Percentiles rank a stretch among this genome's conserved stretches.
These are phyloP conservation scores for Drosophila paulistorum DNA, from an alignment of 1,140 invertebrate genomes.

Conservation along the genomic window DNA sequence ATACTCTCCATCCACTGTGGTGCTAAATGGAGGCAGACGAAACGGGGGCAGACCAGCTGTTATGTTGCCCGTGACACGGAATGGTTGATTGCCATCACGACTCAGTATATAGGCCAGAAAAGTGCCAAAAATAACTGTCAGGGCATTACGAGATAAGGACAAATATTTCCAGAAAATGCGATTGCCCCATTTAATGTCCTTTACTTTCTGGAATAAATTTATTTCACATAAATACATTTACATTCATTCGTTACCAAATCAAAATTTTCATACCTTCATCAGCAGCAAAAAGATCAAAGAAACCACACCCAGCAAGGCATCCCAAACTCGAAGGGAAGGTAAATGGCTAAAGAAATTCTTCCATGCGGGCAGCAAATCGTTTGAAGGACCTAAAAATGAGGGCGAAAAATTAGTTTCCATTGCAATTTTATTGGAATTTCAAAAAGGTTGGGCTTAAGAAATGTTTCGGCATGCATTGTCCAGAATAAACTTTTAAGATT, in stretches of 20 bases:
- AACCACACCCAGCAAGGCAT: constrained; percentile 85
- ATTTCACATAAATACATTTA: neutral
- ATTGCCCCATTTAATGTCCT: constrained; percentile 79
- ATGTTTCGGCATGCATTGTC: too few species aligned
- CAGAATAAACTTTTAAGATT: too few species aligned
- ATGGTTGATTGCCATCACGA: constrained; percentile 85
- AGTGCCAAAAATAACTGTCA: constrained; percentile 89
- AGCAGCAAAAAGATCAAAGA: constrained; percentile 86
- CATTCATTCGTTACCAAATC: constrained; percentile 28
- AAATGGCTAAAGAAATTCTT: constrained; percentile 84
- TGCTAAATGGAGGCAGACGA: constrained; percentile 86
- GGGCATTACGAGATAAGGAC: constrained; percentile 91
- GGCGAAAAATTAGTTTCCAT: neutral
- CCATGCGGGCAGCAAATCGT: constrained; percentile 86
- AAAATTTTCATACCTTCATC: constrained; percentile 84
- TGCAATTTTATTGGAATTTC: constrained; percentile 13
- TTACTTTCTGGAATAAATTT: constrained; percentile 87
- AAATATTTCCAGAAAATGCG: constrained; percentile 91
- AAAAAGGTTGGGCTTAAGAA: neutral
- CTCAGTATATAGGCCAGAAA: constrained; percentile 86
- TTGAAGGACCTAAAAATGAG: constrained; percentile 75
- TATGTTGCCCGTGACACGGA: constrained; percentile 87
- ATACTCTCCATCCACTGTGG: constrained; percentile 80
- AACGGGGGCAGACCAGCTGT: constrained; percentile 87
- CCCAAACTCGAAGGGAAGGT: constrained; percentile 83